Evolutionary conservation across 2,113 vertebrate genomes (phyloP), one percentile per base, ranked within the genome.

Genomic region (Theristicus caerulescens): DNA sequence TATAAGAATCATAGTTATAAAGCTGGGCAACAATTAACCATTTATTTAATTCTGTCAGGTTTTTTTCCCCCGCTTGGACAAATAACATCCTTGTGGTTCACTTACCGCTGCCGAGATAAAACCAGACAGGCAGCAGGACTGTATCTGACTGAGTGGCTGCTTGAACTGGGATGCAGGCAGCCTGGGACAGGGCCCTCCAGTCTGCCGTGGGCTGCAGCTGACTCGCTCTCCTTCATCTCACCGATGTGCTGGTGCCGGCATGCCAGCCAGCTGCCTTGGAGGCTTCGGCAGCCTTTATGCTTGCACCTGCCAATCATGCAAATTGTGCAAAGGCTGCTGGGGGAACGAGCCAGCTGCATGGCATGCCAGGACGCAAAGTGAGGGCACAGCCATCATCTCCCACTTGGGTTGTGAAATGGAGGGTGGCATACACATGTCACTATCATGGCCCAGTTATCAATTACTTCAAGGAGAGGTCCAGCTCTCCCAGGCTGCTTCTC

Each of bases 181-280:
- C 65, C 90, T 82, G 80, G 70, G 86, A 52, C 65, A 46, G 62
- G 70, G 71, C 57, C 51, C 51, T 93, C 27, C 79, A 32, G 46
- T n/a, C 17, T 69, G 88, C 73, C 67, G n/a, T 47, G 86, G 66
- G 86, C 78, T 95, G 93, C 93, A 97, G 96, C 96, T 97, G 96
- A 96, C 89, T 86, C 2, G 3, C 64, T 70, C 54, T 44, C 82
- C 91, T 90, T 88, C 85, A 69, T 71, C 80, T 52, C 76, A 82
- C 34, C 6, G 8, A 49, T 42, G 82, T 26, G 91, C 93, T 74
- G 89, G 80, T 93, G 85, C 77, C 1, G 40, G 80, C 87, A 95
- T 96, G 91, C 94, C 93, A 95, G 94, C 93, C 95, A 95, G 96
- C 96, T 97, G 91, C 95, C 90, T 97, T 11, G 36, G 57, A 93